phyloP scores from a whole-genome alignment of 2,888 invertebrate species.

The Drosophila flavopinicola region DNA sequence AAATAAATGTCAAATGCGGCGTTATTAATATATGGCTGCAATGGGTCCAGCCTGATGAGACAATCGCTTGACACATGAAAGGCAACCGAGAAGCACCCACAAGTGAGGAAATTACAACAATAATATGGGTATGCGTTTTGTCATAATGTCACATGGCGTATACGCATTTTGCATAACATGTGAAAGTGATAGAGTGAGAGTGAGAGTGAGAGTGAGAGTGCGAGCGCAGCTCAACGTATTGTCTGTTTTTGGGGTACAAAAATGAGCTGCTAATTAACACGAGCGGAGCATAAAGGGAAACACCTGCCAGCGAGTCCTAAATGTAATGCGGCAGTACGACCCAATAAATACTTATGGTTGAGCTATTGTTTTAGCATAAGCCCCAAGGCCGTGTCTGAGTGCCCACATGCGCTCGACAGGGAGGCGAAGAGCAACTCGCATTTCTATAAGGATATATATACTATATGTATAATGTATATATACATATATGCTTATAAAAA shows the following conservation, averaged over 20 bases:
- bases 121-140: conserved; percentile 35
- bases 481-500: conserved; percentile 36
- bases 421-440: conserved; percentile 6
- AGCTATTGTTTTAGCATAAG: conserved; percentile 64
- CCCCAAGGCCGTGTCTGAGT: conserved; percentile 54
- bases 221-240: neutral
- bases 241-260: neutral
- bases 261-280: conserved; percentile 61
- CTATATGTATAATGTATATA: neutral
- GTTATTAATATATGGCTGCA: conserved; percentile 50
- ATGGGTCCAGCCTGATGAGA: conserved; percentile 52
- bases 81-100: conserved; percentile 12
- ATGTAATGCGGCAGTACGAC: conserved; percentile 19
- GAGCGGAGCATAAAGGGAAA: conserved; percentile 48
- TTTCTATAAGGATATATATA: conserved; percentile 25
- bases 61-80: conserved; percentile 69
- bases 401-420: no score
- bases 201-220: neutral
- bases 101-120: conserved; percentile 60
- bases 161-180: conserved; percentile 19
- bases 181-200: no score
- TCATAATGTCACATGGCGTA: conserved; percentile 11
- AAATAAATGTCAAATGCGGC: conserved; percentile 65
- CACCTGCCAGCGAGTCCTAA: conserved; percentile 28
- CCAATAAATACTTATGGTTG: conserved; percentile 57